These are phyloP conservation scores for Parasteatoda lunata DNA, from an alignment of 2,888 invertebrate genomes.

Conservation along the genomic window DNA sequence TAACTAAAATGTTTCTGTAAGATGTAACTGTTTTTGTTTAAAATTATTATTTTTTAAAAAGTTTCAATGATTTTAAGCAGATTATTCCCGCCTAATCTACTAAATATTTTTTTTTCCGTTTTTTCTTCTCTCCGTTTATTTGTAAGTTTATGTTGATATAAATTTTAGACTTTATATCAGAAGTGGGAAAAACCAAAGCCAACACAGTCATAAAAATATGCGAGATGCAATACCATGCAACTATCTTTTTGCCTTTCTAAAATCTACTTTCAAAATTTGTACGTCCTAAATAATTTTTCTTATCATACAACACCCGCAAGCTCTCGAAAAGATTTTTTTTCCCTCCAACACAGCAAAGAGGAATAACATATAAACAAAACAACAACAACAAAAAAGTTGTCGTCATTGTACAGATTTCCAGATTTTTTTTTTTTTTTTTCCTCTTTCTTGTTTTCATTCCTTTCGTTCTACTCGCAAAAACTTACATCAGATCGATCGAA, in stretches of 20 bases:
- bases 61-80: no score
- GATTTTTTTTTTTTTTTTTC: conserved; percentile 11
- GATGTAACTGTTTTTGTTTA: no score
- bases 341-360: background rate
- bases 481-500: conserved; percentile 20
- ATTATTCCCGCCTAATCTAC: no score
- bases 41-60: no score
- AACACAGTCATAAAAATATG: no score
- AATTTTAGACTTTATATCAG: no score
- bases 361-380: conserved; percentile 11
- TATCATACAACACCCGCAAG: conserved; percentile 21
- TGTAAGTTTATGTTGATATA: no score
- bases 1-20: no score
- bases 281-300: conserved; percentile 45
- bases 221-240: no score
- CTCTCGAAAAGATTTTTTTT: conserved; percentile 24
- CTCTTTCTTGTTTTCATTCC: conserved; percentile 2
- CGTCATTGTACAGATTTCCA: conserved; percentile 43
- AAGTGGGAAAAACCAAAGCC: no score
- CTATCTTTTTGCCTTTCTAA: background rate
- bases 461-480: background rate
- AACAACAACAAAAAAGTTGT: conserved; percentile 16
- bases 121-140: no score
- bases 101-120: no score
- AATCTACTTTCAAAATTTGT: conserved; percentile 19